Evolutionary conservation across 2,113 vertebrate species (phyloP).

Genomic region (Cyanistes caeruleus): DNA sequence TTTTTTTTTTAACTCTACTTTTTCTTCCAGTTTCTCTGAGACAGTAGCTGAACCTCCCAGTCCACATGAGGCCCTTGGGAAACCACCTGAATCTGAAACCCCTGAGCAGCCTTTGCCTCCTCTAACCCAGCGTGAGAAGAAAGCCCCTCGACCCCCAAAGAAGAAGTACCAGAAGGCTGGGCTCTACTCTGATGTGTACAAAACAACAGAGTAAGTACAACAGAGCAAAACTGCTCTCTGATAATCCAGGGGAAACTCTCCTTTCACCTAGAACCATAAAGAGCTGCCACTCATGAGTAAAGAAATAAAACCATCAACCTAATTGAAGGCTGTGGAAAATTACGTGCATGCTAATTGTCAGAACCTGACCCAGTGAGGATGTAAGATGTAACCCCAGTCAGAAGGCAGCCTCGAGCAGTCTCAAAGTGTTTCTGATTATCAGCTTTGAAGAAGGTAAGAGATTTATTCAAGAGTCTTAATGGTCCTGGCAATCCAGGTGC

Average conservation of each 20-base stretch:
- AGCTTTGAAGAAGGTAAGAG: neutral
- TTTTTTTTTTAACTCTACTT: conserved; percentile 17
- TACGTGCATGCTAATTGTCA: neutral
- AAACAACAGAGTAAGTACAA: conserved; percentile 92
- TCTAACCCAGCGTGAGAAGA: conserved; percentile 82
- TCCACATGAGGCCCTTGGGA: conserved; percentile 72
- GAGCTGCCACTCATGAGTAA: neutral
- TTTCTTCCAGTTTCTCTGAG: conserved; percentile 81
- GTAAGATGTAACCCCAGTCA: neutral
- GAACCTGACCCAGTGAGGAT: neutral
- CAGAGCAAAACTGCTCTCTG: neutral
- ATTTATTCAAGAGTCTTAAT: neutral
- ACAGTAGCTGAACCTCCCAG: conserved; percentile 68
- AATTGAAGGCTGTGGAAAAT: neutral
- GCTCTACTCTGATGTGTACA: conserved; percentile 96
- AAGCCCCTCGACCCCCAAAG: conserved; percentile 81
- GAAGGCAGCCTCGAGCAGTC: neutral
- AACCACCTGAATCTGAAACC: conserved; percentile 63
- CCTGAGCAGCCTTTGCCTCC: conserved; percentile 69
- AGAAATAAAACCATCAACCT: neutral
- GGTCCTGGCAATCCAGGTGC: neutral
- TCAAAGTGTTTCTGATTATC: neutral
- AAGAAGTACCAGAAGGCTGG: conserved; percentile 96
- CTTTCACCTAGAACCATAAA: neutral
- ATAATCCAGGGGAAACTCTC: neutral